These are phyloP conservation scores for Apodemia zela DNA, from an alignment of 2,888 invertebrate species.

Conservation along the genomic window DNA sequence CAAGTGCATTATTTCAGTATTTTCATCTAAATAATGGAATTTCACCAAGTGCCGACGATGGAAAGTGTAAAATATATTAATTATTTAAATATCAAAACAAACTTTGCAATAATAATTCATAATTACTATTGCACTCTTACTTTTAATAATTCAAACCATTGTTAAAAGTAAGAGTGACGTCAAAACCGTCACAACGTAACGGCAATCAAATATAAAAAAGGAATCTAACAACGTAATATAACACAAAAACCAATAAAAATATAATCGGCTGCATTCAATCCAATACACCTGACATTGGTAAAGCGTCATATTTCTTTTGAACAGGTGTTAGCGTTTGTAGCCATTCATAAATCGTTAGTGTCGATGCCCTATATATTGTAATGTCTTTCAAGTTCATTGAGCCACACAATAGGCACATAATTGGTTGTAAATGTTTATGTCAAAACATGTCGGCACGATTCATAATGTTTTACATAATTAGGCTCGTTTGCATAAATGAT, in stretches of 20 bases:
- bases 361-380: conserved; percentile 75
- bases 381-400: conserved; percentile 73
- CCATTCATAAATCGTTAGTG: conserved; percentile 50
- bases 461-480: conserved; percentile 76
- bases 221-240: conserved; percentile 23
- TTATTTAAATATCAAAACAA: too few relatives aligned
- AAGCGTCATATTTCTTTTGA: conserved; percentile 55
- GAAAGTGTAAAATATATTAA: too few relatives aligned
- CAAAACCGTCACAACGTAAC: not conserved
- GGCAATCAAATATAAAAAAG: conserved; percentile 18
- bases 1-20: too few relatives aligned
- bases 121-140: too few relatives aligned
- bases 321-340: conserved; percentile 57
- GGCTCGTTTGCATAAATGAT: conserved; percentile 74
- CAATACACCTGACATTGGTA: conserved; percentile 61
- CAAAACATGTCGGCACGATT: conserved; percentile 64
- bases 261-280: conserved; percentile 55
- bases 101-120: too few relatives aligned
- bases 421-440: conserved; percentile 69
- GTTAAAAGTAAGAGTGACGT: not conserved
- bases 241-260: conserved; percentile 45
- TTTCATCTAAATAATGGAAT: too few relatives aligned
- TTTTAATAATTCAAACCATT: too few relatives aligned
- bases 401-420: conserved; percentile 72
- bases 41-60: too few relatives aligned